phyloP scores from a whole-genome alignment of 2,797 vertebrate species.

The Otus scops region DNA sequence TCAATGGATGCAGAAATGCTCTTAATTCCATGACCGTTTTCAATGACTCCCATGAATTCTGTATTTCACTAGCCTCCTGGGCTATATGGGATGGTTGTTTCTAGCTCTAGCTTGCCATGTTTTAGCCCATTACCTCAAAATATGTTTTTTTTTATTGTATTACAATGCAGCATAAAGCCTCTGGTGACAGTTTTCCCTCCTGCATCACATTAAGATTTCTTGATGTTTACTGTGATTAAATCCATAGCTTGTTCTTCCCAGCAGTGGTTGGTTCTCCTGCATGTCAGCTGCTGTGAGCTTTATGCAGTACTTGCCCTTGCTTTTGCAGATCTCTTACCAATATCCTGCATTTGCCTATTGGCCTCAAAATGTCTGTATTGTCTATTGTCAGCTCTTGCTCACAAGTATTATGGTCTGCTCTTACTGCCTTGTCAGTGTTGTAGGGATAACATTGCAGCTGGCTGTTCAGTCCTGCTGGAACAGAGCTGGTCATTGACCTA shows the following conservation, averaged over 20 bases:
- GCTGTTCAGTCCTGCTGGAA: background rate
- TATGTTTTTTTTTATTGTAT: background rate
- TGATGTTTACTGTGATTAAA: background rate
- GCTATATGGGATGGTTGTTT: background rate
- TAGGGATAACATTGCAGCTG: background rate
- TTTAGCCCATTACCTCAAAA: background rate
- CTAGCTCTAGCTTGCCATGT: background rate
- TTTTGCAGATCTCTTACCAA: background rate
- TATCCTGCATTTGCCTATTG: background rate
- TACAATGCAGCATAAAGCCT: background rate
- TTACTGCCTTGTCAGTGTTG: conserved; percentile 20
- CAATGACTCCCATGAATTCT: background rate
- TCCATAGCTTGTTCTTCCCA: background rate
- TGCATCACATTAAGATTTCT: background rate
- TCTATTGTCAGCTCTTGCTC: background rate
- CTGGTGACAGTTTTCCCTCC: background rate
- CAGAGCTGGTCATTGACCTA: conserved; percentile 21
- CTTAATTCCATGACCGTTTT: background rate
- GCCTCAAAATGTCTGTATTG: background rate
- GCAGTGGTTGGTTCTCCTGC: background rate
- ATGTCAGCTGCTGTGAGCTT: background rate
- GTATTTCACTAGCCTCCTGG: background rate
- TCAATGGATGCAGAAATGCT: background rate
- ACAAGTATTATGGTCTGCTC: background rate
- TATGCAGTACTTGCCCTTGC: background rate